These are phyloP conservation scores for Argyresthia albistria DNA, from an alignment of 2,888 invertebrate species.

Conservation along the genomic window DNA sequence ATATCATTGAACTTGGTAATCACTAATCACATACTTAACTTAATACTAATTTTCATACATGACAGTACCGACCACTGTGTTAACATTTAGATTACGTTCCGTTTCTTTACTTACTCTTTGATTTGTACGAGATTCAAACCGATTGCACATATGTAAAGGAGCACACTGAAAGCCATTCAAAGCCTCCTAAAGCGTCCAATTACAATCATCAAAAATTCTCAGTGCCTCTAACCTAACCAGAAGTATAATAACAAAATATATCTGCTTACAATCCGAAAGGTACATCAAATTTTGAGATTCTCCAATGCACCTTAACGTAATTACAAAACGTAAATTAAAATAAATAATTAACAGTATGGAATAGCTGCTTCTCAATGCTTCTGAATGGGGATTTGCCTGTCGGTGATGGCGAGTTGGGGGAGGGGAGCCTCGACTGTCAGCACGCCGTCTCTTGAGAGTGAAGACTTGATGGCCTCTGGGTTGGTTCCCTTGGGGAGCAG, in stretches of 20 bases:
- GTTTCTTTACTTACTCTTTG: neutral
- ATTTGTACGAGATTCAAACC: slow-evolving; percentile 1
- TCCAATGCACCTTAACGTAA: slow-evolving; percentile 61
- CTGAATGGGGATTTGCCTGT: slow-evolving; percentile 88
- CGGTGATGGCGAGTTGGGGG: slow-evolving; percentile 86
- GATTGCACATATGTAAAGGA: slow-evolving; percentile 30
- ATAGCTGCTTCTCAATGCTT: slow-evolving; percentile 67
- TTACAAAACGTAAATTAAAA: slow-evolving; percentile 29
- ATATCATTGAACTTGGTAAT: neutral
- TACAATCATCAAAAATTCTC: neutral
- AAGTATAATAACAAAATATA: slow-evolving; percentile 2
- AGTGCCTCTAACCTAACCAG: neutral
- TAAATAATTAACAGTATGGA: slow-evolving; percentile 70
- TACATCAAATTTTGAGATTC: slow-evolving; percentile 49
- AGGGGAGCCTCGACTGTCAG: slow-evolving; percentile 97
- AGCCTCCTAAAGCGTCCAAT: neutral
- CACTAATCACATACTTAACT: neutral
- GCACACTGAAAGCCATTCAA: slow-evolving; percentile 42
- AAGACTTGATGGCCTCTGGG: slow-evolving; percentile 96
- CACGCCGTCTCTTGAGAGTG: slow-evolving; percentile 96
- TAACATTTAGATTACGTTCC: slow-evolving; percentile 1
- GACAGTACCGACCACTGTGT: slow-evolving; percentile 3
- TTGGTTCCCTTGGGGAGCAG: slow-evolving; percentile 96
- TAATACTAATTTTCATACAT: slow-evolving; percentile 5
- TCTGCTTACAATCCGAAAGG: slow-evolving; percentile 2